Conservation (phyloP, 2,888 invertebrate genomes). For the Helicoverpa assulta region DNA sequence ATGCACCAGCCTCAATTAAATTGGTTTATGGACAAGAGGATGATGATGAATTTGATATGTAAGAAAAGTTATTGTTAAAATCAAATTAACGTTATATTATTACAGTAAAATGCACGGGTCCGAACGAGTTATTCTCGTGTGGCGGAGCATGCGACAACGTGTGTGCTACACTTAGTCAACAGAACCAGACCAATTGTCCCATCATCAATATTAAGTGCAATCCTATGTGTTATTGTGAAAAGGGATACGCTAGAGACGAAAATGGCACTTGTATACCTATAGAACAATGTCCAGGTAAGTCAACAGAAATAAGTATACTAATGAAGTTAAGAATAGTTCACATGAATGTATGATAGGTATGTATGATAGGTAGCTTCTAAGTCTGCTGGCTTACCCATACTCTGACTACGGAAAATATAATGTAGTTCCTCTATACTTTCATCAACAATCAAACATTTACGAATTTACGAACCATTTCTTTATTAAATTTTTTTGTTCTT, state of each 20-base stretch:
- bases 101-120: conserved; percentile 65
- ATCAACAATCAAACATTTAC: no score
- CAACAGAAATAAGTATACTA: neutral
- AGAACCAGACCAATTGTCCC: conserved; percentile 68
- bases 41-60: no score
- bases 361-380: no score
- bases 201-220: conserved; percentile 68
- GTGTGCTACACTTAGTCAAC: conserved; percentile 66
- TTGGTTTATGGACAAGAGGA: no score
- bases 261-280: conserved; percentile 38
- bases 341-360: no score
- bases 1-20: no score
- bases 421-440: no score
- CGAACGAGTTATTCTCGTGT: conserved; percentile 73
- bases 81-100: neutral
- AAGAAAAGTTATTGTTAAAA: no score
- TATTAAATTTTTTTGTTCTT: neutral
- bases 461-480: no score
- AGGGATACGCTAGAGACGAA: conserved; percentile 69
- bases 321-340: no score
- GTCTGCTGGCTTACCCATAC: no score
- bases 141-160: conserved; percentile 77
- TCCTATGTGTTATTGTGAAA: conserved; percentile 69
- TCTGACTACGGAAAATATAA: no score
- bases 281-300: conserved; percentile 33